phyloP scores from a whole-genome alignment of 2,113 vertebrate species.

The Pseudolaguvia tuberculata region DNA sequence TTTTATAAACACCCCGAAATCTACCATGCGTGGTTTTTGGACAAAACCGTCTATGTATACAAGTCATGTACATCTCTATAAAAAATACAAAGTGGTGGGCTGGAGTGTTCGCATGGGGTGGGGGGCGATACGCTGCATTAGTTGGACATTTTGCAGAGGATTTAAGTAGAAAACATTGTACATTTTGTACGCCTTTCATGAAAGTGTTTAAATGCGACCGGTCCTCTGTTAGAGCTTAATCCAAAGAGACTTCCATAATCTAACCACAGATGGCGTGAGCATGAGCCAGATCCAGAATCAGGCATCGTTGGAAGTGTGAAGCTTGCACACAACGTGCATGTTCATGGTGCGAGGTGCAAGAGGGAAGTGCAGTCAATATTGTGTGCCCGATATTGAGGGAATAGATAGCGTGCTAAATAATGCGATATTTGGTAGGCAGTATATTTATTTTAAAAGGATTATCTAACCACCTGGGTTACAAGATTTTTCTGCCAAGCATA shows the following conservation, averaged over 20 bases:
- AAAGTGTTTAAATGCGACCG: conserved; percentile 8
- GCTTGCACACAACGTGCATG: conserved; percentile 15
- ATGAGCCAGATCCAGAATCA: conserved; percentile 30
- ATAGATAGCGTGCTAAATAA: too few relatives aligned
- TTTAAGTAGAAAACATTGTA: too few relatives aligned
- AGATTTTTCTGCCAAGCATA: too few relatives aligned
- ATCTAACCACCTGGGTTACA: too few relatives aligned
- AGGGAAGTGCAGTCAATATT: neutral
- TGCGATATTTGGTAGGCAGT: too few relatives aligned
- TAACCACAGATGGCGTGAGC: conserved; percentile 31
- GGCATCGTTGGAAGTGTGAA: conserved; percentile 18
- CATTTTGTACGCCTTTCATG: conserved; percentile 8
- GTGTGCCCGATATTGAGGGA: too few relatives aligned
- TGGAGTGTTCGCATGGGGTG: too few relatives aligned
- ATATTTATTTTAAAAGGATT: too few relatives aligned
- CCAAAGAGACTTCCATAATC: conserved; percentile 20
- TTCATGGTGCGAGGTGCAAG: neutral
- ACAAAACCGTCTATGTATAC: neutral
- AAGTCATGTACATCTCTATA: neutral
- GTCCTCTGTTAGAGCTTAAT: conserved; percentile 35
- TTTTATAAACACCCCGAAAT: conserved; percentile 5
- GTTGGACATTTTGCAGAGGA: neutral
- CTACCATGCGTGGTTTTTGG: neutral
- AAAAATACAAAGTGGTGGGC: neutral
- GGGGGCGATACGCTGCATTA: neutral